Evolutionary conservation across 2,888 invertebrate genomes (phyloP).

Genomic region (Xylota sylvarum): DNA sequence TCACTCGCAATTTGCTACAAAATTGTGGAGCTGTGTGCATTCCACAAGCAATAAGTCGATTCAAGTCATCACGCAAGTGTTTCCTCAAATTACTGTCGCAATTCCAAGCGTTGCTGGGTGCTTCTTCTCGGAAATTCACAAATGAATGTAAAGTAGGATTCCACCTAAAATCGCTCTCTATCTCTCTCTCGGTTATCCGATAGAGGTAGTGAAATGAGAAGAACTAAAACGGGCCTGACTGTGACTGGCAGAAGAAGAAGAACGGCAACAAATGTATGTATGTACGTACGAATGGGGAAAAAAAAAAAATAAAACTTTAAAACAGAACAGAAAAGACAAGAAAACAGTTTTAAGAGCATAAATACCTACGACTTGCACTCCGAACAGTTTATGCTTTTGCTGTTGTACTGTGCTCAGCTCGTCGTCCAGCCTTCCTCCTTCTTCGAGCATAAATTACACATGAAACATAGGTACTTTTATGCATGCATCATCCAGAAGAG

Average conservation of each 20-base stretch:
- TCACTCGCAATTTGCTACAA: not conserved
- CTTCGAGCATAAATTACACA: constrained; percentile 72
- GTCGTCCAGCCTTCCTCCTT: constrained; percentile 16
- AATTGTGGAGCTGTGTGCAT: not conserved
- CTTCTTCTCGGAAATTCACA: constrained; percentile 29
- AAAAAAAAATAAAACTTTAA: constrained; percentile 31
- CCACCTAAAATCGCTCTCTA: constrained; percentile 25
- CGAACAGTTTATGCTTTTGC: constrained; percentile 52
- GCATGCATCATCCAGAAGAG: constrained; percentile 77
- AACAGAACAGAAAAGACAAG: constrained; percentile 55
- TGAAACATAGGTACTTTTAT: constrained; percentile 76
- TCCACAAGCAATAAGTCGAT: constrained; percentile 1
- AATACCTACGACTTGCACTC: constrained; percentile 70
- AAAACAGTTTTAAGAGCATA: constrained; percentile 75
- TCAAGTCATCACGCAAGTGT: constrained; percentile 37
- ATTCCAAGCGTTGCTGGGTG: constrained; percentile 12
- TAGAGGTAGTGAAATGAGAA: constrained; percentile 19
- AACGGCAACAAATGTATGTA: constrained; percentile 28
- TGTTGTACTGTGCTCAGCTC: constrained; percentile 44
- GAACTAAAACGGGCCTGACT: constrained; percentile 22
- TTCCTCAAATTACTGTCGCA: constrained; percentile 28
- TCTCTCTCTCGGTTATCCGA: not conserved
- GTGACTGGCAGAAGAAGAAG: constrained; percentile 38
- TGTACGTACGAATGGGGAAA: constrained; percentile 18
- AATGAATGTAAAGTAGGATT: constrained; percentile 41